phyloP scores from a whole-genome alignment of 2,888 invertebrate species.

The Gisinianus flammeolus region DNA sequence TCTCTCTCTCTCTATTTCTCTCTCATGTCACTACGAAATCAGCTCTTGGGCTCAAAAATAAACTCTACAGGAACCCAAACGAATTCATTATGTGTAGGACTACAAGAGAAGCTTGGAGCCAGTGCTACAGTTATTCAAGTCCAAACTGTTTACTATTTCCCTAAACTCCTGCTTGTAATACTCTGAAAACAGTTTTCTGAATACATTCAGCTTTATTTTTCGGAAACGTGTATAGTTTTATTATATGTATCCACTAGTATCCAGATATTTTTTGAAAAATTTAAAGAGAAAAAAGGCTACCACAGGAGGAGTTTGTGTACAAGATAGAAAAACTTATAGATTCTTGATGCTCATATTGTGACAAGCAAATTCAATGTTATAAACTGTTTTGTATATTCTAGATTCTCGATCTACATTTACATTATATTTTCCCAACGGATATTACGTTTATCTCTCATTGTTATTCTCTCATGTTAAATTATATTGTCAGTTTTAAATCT shows the following conservation, averaged over 20 bases:
- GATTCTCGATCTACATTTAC: neutral
- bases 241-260: too few species aligned
- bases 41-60: neutral
- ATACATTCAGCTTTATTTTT: too few species aligned
- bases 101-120: too few species aligned
- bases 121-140: too few species aligned
- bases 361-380: neutral
- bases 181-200: too few species aligned
- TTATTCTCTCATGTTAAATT: neutral
- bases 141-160: too few species aligned
- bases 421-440: neutral
- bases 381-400: neutral
- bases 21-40: neutral
- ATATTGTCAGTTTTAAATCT: slow-evolving; percentile 8
- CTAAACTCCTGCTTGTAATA: too few species aligned
- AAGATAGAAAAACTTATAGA: neutral
- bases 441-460: neutral
- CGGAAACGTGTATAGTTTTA: too few species aligned
- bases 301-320: neutral
- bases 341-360: neutral
- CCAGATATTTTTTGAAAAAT: too few species aligned
- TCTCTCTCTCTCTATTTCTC: neutral
- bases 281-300: too few species aligned
- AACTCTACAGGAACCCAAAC: too few species aligned
- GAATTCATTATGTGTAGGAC: too few species aligned